phyloP scores from a whole-genome alignment of 2,888 invertebrate species.

The Xanthorhoe spadicearia region DNA sequence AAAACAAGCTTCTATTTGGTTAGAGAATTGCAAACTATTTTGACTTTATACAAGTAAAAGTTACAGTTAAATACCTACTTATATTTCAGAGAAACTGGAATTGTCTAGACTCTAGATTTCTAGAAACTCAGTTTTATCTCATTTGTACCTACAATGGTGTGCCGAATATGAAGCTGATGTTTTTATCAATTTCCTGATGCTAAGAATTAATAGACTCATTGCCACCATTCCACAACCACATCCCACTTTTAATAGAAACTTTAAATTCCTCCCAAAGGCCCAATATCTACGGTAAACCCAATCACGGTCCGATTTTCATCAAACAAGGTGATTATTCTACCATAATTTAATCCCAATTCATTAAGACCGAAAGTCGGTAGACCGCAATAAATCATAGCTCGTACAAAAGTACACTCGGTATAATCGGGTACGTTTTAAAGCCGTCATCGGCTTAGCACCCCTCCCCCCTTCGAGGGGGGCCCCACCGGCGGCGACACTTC shows the following conservation, averaged over 20 bases:
- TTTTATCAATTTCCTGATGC: too few species aligned
- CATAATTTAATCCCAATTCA: conserved; percentile 33
- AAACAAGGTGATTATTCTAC: conserved; percentile 23
- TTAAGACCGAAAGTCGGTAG: conserved; percentile 46
- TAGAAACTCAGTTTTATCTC: too few species aligned
- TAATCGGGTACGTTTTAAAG: conserved; percentile 82
- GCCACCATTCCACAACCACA: too few species aligned
- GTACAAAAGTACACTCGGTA: conserved; percentile 70
- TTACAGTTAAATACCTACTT: too few species aligned
- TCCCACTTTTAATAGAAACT: too few species aligned
- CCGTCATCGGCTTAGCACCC: conserved; percentile 76
- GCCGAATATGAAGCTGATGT: too few species aligned
- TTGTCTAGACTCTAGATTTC: too few species aligned
- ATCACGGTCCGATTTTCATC: conserved; percentile 14
- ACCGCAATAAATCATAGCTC: conserved; percentile 69
- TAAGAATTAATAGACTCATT: too few species aligned
- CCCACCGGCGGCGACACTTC: conserved; percentile 68
- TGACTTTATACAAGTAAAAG: background rate
- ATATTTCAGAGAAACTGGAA: too few species aligned
- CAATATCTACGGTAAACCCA: background rate
- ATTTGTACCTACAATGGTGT: too few species aligned
- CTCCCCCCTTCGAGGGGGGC: conserved; percentile 31
- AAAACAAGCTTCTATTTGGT: conserved; percentile 19
- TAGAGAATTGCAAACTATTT: background rate
- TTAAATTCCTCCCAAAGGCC: background rate